These are phyloP conservation scores for Patella vulgata DNA, from an alignment of 1,140 invertebrate species.

Conservation along the genomic window DNA sequence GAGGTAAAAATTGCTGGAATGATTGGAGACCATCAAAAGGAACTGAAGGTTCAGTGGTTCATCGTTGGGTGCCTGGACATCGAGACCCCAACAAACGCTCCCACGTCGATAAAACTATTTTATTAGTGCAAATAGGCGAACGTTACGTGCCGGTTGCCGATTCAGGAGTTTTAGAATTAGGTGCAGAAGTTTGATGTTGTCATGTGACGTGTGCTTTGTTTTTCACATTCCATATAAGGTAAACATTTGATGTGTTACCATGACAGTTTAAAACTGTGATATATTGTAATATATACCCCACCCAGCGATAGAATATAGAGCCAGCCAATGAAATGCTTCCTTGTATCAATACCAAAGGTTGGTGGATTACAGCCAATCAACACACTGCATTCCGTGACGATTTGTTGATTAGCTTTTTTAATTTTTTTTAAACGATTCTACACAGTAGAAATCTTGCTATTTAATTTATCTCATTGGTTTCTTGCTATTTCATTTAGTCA, in stretches of 20 bases:
- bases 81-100: conserved; percentile 84
- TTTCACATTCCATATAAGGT: neutral
- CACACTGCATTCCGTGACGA: no score
- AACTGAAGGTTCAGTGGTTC: conserved; percentile 92
- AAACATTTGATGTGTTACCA: neutral
- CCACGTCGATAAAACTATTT: conserved; percentile 88
- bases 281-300: no score
- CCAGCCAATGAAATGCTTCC: no score
- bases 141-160: conserved; percentile 93
- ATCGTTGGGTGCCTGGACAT: conserved; percentile 91
- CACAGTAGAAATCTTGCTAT: no score
- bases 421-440: no score
- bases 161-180: conserved; percentile 81
- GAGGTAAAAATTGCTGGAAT: conserved; percentile 87
- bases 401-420: no score
- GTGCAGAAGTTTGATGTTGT: conserved; percentile 74
- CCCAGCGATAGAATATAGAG: no score
- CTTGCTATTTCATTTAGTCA: no score
- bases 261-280: neutral
- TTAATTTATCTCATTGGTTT: no score
- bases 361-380: no score
- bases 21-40: conserved; percentile 88
- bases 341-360: no score
- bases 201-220: no score
- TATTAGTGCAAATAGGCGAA: conserved; percentile 92